Percentiles rank a stretch among this genome's conserved stretches.
These are phyloP conservation scores for Hassar affinis DNA, from an alignment of 2,113 vertebrate genomes.

Conservation along the genomic window DNA sequence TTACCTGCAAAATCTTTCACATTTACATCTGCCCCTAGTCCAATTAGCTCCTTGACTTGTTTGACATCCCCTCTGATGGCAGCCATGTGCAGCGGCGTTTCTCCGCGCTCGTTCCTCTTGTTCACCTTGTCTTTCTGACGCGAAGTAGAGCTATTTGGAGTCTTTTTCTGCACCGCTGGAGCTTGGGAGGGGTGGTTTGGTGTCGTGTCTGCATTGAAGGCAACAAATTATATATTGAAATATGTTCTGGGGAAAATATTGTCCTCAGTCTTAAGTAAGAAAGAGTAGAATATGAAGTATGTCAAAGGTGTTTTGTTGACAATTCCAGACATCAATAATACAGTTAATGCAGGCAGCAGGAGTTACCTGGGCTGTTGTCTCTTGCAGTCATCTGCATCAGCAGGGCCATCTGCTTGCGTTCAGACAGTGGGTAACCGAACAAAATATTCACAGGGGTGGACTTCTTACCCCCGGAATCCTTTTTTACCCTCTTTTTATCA, in stretches of 20 bases:
- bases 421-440: conserved; percentile 96
- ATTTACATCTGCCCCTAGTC: conserved; percentile 94
- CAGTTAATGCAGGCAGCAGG: conserved; percentile 11
- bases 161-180: conserved; percentile 88
- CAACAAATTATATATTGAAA: neutral
- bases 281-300: neutral
- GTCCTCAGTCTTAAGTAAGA: neutral
- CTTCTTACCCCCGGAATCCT: conserved; percentile 90
- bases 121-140: conserved; percentile 98
- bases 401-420: conserved; percentile 98
- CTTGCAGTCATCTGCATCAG: conserved; percentile 99
- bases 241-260: neutral
- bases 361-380: conserved; percentile 95
- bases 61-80: conserved; percentile 95
- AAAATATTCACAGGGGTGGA: conserved; percentile 90
- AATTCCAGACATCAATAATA: neutral
- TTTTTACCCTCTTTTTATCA: conserved; percentile 97
- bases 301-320: too few species aligned
- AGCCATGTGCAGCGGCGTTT: conserved; percentile 96
- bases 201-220: conserved; percentile 80
- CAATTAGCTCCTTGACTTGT: conserved; percentile 95
- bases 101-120: conserved; percentile 96
- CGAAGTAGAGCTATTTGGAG: conserved; percentile 84
- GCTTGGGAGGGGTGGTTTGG: conserved; percentile 90
- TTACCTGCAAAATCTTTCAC: conserved; percentile 99